phyloP scores from a whole-genome alignment of 2,888 invertebrate genomes.

The Gandaritis pyraliata region DNA sequence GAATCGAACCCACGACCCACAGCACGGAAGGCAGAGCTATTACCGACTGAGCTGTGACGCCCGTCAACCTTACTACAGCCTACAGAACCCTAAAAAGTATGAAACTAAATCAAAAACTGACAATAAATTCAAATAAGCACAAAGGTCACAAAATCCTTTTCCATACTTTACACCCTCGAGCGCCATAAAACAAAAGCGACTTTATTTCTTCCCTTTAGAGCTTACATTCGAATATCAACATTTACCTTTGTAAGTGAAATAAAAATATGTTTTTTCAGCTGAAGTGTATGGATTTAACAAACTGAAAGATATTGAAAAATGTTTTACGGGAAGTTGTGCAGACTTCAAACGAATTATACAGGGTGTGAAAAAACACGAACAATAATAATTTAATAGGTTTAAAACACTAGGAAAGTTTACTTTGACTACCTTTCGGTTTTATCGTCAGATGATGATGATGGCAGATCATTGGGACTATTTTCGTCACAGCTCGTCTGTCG shows the following conservation, averaged over 20 bases:
- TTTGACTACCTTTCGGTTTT: no score
- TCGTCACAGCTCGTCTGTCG: no score
- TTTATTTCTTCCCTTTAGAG: not conserved
- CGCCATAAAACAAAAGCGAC: not conserved
- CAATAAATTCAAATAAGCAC: slow-evolving; percentile 11
- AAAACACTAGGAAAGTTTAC: no score
- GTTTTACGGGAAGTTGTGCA: slow-evolving; percentile 4
- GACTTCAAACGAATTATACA: no score
- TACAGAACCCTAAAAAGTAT: not conserved
- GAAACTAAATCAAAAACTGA: slow-evolving; percentile 1
- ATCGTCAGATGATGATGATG: no score
- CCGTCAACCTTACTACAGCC: no score
- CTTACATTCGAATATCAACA: not conserved
- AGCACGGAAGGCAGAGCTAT: no score
- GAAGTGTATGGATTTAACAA: slow-evolving; percentile 2
- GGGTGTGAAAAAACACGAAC: no score
- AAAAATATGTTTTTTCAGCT: not conserved
- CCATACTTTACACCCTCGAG: not conserved
- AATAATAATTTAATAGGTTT: no score
- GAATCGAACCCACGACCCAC: no score
- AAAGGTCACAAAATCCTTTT: slow-evolving; percentile 7
- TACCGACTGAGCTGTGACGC: no score
- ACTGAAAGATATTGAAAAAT: slow-evolving; percentile 9
- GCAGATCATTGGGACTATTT: no score
- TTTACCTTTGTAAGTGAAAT: slow-evolving; percentile 5